These are phyloP conservation scores for Verasper variegatus DNA, from an alignment of 2,113 vertebrate species.

Conservation along the genomic window DNA sequence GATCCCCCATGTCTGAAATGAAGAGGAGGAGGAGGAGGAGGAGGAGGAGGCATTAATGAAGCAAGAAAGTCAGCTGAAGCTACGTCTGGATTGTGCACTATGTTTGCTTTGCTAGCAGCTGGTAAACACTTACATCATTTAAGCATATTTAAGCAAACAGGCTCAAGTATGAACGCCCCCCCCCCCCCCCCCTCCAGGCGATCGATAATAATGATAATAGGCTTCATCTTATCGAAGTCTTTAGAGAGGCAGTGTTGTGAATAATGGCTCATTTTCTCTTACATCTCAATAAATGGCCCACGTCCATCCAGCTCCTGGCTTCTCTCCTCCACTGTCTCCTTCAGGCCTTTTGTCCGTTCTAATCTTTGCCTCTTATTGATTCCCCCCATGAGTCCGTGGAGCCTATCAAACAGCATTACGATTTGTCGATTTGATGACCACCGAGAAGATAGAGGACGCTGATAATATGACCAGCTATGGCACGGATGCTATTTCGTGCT, in stretches of 20 bases:
- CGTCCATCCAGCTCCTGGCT: constrained; percentile 51
- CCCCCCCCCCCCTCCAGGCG: constrained; percentile 42
- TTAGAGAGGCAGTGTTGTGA: constrained; percentile 72
- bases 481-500: constrained; percentile 39
- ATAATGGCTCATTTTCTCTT: constrained; percentile 77
- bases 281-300: constrained; percentile 64
- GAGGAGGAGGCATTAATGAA: constrained; percentile 6
- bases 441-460: constrained; percentile 67
- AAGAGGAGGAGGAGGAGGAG: not conserved
- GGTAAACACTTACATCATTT: constrained; percentile 43
- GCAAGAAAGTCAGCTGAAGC: not conserved
- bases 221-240: constrained; percentile 69
- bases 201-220: constrained; percentile 78
- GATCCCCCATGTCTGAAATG: constrained; percentile 70
- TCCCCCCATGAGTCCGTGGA: constrained; percentile 48
- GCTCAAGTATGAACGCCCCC: constrained; percentile 43
- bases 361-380: constrained; percentile 78
- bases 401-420: constrained; percentile 66
- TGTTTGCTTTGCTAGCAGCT: constrained; percentile 26
- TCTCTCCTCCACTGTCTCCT: constrained; percentile 53
- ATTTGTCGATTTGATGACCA: constrained; percentile 65
- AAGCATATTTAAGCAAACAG: constrained; percentile 37
- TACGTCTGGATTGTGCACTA: constrained; percentile 2
- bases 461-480: constrained; percentile 52
- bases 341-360: constrained; percentile 59